Evolutionary conservation across 2,888 invertebrate species (phyloP).

Genomic region (Atrina japonica): DNA sequence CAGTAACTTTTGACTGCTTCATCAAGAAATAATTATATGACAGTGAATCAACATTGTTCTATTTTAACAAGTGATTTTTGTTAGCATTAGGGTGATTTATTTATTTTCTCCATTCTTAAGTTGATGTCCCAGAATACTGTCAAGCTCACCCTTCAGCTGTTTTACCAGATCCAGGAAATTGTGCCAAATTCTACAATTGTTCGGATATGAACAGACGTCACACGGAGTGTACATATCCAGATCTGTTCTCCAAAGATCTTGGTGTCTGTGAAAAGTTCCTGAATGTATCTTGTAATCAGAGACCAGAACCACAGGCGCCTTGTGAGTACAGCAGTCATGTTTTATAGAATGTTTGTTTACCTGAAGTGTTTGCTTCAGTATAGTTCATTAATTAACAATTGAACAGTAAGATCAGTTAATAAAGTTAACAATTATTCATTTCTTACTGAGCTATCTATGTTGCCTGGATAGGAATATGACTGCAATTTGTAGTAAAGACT

Average conservation of each 20-base stretch:
- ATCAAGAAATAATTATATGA: no score
- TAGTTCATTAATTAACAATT: no score
- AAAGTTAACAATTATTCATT: no score
- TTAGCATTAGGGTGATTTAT: not conserved
- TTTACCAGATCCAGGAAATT: constrained; percentile 51
- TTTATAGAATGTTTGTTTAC: not conserved
- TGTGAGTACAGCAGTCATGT: no score
- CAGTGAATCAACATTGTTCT: no score
- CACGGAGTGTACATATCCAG: constrained; percentile 55
- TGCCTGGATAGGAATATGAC: no score
- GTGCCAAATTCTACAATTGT: constrained; percentile 57
- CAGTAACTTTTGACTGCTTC: not conserved
- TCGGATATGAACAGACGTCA: constrained; percentile 28
- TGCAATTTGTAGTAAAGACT: no score
- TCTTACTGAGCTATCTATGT: no score
- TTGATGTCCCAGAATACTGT: constrained; percentile 43
- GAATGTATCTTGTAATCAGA: constrained; percentile 45
- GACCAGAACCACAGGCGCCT: constrained; percentile 54
- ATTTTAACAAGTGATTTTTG: not conserved
- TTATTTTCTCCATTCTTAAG: constrained; percentile 20
- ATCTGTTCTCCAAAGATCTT: constrained; percentile 43
- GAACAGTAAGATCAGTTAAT: no score
- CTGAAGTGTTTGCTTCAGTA: not conserved
- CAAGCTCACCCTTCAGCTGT: constrained; percentile 46
- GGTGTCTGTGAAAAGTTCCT: constrained; percentile 46